Conservation (phyloP, 2,113 vertebrate genomes). For the Chloropsis hardwickii region DNA sequence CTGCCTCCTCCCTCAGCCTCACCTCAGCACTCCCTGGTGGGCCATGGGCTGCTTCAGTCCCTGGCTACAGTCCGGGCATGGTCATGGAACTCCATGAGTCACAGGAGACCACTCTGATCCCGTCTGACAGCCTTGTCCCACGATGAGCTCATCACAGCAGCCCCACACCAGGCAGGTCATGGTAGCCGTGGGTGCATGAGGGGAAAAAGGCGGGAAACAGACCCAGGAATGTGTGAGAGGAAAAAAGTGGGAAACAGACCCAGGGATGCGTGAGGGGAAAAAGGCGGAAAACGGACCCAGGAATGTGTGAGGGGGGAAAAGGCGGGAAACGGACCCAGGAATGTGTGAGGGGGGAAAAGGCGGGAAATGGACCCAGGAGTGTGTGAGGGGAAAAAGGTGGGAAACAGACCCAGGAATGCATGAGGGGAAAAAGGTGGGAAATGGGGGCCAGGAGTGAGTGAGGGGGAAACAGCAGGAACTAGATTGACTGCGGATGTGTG, state of each 20-base stretch:
- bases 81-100: accelerated
- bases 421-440: no score
- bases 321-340: accelerated
- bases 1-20: background rate
- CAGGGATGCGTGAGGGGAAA: accelerated
- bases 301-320: accelerated
- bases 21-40: background rate
- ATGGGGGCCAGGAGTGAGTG: no score
- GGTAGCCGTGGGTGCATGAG: accelerated
- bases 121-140: accelerated
- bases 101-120: accelerated
- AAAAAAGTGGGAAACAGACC: accelerated
- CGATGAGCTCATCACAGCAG: accelerated
- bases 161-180: accelerated
- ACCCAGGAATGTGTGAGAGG: accelerated
- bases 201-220: background rate
- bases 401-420: accelerated
- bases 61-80: accelerated
- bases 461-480: no score
- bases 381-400: no score
- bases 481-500: accelerated
- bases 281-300: accelerated
- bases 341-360: accelerated
- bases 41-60: accelerated
- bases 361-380: accelerated